These are phyloP conservation scores for Leptinotarsa rubiginosa DNA, from an alignment of 2,888 invertebrate species.

Conservation along the genomic window DNA sequence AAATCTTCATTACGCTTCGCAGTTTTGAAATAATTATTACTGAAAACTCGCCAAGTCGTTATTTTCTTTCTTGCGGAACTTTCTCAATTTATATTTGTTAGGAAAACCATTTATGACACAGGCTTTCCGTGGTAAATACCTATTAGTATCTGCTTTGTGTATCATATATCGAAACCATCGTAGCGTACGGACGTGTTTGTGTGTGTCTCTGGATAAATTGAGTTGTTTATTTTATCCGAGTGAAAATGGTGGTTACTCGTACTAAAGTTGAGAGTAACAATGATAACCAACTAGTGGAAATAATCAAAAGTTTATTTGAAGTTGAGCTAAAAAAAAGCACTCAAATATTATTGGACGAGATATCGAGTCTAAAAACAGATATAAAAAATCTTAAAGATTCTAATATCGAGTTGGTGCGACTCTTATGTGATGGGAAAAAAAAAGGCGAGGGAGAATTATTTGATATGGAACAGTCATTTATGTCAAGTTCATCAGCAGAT, in stretches of 20 bases:
- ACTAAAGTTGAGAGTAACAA: background rate
- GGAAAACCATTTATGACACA: conserved; percentile 5
- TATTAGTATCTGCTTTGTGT: conserved; percentile 15
- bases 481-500: background rate
- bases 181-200: too few species aligned
- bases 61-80: conserved; percentile 20
- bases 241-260: conserved; percentile 1
- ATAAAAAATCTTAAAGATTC: conserved; percentile 7
- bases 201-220: too few species aligned
- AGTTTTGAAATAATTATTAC: conserved; percentile 30
- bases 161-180: background rate
- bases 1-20: conserved; percentile 24
- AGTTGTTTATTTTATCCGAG: background rate
- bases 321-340: background rate
- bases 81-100: conserved; percentile 28
- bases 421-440: background rate
- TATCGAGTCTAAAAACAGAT: background rate
- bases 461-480: background rate
- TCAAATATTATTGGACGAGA: background rate
- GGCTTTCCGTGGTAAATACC: conserved; percentile 19
- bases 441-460: background rate
- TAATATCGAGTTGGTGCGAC: background rate
- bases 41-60: conserved; percentile 25
- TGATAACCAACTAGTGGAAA: background rate
- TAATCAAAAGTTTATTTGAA: conserved; percentile 3